Evolutionary conservation across 2,113 vertebrate genomes (phyloP).

Genomic region (Oncorhynchus masou): DNA sequence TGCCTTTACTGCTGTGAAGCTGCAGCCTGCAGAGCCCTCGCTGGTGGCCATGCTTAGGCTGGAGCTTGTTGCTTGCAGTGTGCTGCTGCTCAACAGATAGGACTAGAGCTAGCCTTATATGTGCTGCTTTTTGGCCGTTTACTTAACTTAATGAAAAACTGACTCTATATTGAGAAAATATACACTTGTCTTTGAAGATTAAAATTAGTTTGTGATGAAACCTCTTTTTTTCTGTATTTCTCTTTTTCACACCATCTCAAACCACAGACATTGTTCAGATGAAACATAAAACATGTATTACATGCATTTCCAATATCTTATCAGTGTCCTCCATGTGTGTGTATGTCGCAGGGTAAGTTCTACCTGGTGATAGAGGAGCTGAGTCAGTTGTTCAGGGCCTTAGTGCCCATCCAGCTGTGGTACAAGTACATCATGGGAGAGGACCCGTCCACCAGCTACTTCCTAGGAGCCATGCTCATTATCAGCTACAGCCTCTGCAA

Average conservation of each 20-base stretch:
- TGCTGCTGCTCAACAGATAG: conserved; percentile 43
- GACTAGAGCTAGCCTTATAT: too few species aligned
- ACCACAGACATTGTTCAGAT: not conserved
- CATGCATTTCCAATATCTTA: not conserved
- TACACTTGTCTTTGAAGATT: too few species aligned
- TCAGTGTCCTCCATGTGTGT: conserved; percentile 8
- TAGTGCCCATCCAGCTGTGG: conserved; percentile 97
- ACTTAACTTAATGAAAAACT: too few species aligned
- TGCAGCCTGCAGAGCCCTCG: conserved; percentile 57
- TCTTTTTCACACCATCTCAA: too few species aligned
- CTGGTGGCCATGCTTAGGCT: conserved; percentile 65
- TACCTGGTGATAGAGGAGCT: conserved; percentile 96
- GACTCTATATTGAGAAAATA: too few species aligned
- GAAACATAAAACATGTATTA: not conserved
- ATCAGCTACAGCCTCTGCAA: conserved; percentile 96
- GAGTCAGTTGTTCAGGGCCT: conserved; percentile 94
- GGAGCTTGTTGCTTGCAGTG: conserved; percentile 63
- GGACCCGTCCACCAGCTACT: conserved; percentile 89
- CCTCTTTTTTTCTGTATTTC: too few species aligned
- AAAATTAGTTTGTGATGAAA: too few species aligned
- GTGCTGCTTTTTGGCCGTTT: too few species aligned
- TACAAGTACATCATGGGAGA: conserved; percentile 98
- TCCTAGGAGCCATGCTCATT: conserved; percentile 89
- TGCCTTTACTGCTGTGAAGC: conserved; percentile 63
- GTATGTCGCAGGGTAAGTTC: conserved; percentile 84